Percentiles rank a stretch among this genome's conserved stretches.
These are phyloP conservation scores for Helleia helle DNA, from an alignment of 2,888 invertebrate genomes.

Conservation along the genomic window DNA sequence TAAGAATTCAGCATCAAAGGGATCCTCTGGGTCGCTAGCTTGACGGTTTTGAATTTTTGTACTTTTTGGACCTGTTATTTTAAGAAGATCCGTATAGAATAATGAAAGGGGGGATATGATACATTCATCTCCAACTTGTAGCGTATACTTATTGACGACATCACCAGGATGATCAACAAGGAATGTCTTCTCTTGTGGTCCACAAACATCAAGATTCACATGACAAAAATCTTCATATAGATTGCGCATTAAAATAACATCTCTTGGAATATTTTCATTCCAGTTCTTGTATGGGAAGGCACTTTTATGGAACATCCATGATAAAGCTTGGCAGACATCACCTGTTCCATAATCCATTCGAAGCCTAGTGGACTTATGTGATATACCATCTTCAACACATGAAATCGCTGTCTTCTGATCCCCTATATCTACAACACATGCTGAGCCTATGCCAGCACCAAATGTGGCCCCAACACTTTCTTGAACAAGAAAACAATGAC, in stretches of 20 bases:
- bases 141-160: conserved; percentile 80
- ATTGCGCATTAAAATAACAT: conserved; percentile 85
- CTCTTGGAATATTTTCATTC: conserved; percentile 81
- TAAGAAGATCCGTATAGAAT: conserved; percentile 90
- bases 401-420: conserved; percentile 97
- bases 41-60: conserved; percentile 83
- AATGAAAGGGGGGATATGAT: conserved; percentile 91
- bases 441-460: conserved; percentile 76
- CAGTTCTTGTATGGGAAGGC: conserved; percentile 92
- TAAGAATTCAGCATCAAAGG: conserved; percentile 93
- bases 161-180: conserved; percentile 81
- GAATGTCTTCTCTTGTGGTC: conserved; percentile 88
- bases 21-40: conserved; percentile 89
- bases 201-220: conserved; percentile 91
- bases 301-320: conserved; percentile 90
- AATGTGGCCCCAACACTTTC: conserved; percentile 74
- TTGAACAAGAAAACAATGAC: conserved; percentile 87
- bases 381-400: conserved; percentile 97
- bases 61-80: conserved; percentile 84
- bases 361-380: conserved; percentile 88
- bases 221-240: conserved; percentile 94
- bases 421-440: conserved; percentile 96
- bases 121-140: conserved; percentile 92
- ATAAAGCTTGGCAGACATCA: conserved; percentile 92
- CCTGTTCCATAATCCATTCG: conserved; percentile 92